Evolutionary conservation across 1,140 invertebrate genomes (phyloP), one percentile per base, ranked within the genome.

Genomic region (Cheumatopsyche charites): DNA sequence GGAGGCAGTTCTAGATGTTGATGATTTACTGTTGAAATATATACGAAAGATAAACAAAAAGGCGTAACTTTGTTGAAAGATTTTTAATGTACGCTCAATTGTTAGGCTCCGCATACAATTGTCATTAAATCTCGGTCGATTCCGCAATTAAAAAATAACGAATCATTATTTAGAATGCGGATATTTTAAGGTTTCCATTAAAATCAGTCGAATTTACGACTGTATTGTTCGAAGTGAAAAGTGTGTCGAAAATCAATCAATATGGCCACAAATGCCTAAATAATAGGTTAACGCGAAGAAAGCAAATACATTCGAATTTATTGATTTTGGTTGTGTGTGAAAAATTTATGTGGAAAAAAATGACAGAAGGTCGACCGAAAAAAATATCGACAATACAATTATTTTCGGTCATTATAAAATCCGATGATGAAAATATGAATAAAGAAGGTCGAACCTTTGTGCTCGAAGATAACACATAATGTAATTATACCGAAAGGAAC

Each of bases 11-110:
- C 55, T 23, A 17, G 21, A 58, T 58, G 11, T 25, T 58, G 11
- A 13, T 26, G 55, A 58, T 58, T 58, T 25, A 58, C 55, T 9
- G 21, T 4, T 21, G 9, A 58, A 58, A 58, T 23, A n/a, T 25
- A 4, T 9, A 23, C 49, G 12, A 55, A 55, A 55, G 6, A 58
- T 25, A 58, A 58, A 58, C 23, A 58, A 47, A 42, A 58, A 58
- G 47, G 47, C 47, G 47, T 52, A 52, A 52, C 47, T 13, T 52
- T 52, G 47, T 52, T 52, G n/a, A 17, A 52, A 52, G 47, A 52
- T 52, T 36, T 36, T 36, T 36, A 36, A 36, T 9, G 29, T 4
- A 36, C 9, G 29, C 29, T 3, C 29, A 9, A 36, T 36, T 36
- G 29, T 36, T 36, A 9, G 29, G 29, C 29, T 36, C 29, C 9